Base-by-base conservation (phyloP, 2,888 invertebrate genomes). In the Pollenia amentaria region DNA sequence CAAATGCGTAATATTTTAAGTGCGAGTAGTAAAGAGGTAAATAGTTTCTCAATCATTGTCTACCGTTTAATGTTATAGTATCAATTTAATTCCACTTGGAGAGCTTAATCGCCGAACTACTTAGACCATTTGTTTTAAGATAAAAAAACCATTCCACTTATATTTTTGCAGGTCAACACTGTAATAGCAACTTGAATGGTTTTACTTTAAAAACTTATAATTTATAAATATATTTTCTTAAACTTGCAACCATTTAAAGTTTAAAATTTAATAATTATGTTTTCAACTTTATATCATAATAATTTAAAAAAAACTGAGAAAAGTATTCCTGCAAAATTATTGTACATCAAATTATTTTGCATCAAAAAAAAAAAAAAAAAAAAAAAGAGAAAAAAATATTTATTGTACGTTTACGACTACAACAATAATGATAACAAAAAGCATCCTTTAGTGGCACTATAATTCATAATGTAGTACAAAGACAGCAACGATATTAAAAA, bases 391-490 rank as follows among this genome's bases (percentile, higher is more conserved):
- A 29, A 2, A 29, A 29, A 2, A 29, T 29, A 29, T 60, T 18
- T 51, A 44, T 29, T 53, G 14, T 18, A 72, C 18, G 60, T 67
- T 46, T 46, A 53, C 51, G 18, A 29, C 14, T 53, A 64, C 11
- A 55, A 69, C 16, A 29, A 53, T 53, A 40, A 72, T 29, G 72
- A 78, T 72, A 84, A 78, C 72, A 73, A 84, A 67, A 73, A 67
- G 67, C 67, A 73, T 79, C 73, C 84, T 78, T 84, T 78, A 69
- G 78, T 79, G 67, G 21, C 60, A 78, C 84, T 64, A 79, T 79
- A 86, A 75, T 65, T 86, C 78, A 83, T 82, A 86, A 86, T 79
- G 75, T 64, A n/a, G 64, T 64, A 70, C 57, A 69, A 79, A 78
- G 55, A 75, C 64, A 57, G 69, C 73, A 72, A 85, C 65, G 46